These are phyloP conservation scores for Lonchura striata DNA, from an alignment of 2,113 vertebrate genomes.

Conservation along the genomic window DNA sequence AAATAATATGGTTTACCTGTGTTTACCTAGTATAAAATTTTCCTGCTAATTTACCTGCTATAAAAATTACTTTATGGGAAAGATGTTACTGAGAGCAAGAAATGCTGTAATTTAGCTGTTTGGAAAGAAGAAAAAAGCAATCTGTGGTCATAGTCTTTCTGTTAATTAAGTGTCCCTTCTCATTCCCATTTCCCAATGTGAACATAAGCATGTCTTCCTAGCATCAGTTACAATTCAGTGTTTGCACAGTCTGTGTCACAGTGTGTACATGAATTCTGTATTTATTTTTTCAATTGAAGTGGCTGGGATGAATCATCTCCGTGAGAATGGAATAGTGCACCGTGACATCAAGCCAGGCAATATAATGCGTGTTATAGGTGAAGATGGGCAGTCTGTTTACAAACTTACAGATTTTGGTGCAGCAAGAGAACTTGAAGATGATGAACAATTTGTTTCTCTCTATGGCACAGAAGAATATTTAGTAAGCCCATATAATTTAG, in stretches of 20 bases:
- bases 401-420: conserved; percentile 98
- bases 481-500: conserved; percentile 74
- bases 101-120: background rate
- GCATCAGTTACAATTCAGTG: background rate
- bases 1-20: background rate
- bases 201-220: background rate
- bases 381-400: conserved; percentile 94
- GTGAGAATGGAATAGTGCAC: conserved; percentile 97
- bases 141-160: background rate
- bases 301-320: conserved; percentile 97
- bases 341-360: conserved; percentile 98
- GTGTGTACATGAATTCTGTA: background rate
- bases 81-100: background rate
- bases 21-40: background rate
- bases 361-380: conserved; percentile 97
- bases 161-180: background rate
- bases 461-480: conserved; percentile 98
- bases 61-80: background rate
- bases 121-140: background rate
- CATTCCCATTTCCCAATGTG: background rate
- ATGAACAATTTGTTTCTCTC: conserved; percentile 98
- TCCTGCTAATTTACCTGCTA: background rate
- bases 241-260: background rate
- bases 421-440: conserved; percentile 93
- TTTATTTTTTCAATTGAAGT: conserved; percentile 71